These are phyloP conservation scores for Champsocephalus esox DNA, from an alignment of 2,797 vertebrate species.

Conservation along the genomic window DNA sequence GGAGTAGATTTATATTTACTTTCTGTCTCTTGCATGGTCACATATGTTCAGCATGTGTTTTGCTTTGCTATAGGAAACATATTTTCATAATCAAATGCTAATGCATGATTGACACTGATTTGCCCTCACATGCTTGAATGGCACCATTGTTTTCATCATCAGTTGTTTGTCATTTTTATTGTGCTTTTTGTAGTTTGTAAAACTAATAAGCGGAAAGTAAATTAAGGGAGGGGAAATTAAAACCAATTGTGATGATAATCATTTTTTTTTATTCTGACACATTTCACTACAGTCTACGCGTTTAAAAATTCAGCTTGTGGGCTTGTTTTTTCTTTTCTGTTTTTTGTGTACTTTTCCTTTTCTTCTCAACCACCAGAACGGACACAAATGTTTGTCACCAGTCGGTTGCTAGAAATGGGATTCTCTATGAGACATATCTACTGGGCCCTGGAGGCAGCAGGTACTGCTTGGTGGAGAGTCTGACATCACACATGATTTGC, in stretches of 20 bases:
- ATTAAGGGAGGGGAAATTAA: neutral
- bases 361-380: conserved; percentile 84
- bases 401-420: conserved; percentile 89
- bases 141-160: conserved; percentile 60
- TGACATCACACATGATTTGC: conserved; percentile 35
- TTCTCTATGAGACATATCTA: conserved; percentile 90
- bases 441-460: conserved; percentile 89
- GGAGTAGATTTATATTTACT: conserved; percentile 1
- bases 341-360: conserved; percentile 75
- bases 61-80: conserved; percentile 37
- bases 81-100: conserved; percentile 16
- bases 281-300: conserved; percentile 9
- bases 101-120: conserved; percentile 56
- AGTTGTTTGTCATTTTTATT: conserved; percentile 43
- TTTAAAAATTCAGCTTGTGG: conserved; percentile 45
- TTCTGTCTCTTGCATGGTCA: conserved; percentile 64
- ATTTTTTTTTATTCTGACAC: neutral
- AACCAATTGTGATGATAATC: neutral
- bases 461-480: conserved; percentile 76
- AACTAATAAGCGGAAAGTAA: neutral
- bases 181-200: conserved; percentile 3
- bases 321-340: conserved; percentile 69
- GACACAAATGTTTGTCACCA: conserved; percentile 88
- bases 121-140: conserved; percentile 67
- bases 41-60: conserved; percentile 64